Conservation (phyloP, 2,888 invertebrate genomes). For the Celastrina argiolus region DNA sequence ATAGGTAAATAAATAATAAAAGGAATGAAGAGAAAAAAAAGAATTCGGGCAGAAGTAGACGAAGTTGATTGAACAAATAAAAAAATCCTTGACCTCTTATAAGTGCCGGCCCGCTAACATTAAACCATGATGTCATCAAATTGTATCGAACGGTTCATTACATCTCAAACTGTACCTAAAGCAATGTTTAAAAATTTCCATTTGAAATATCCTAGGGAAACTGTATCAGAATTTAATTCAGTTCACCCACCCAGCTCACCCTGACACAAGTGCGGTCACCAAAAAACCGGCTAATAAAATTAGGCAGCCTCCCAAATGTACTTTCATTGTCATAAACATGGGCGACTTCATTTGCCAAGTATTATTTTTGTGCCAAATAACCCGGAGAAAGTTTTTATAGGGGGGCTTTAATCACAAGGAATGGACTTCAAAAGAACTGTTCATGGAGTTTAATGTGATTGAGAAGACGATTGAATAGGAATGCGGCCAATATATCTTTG, state of each 20-base stretch:
- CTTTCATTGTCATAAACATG: not conserved
- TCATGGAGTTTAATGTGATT: constrained; percentile 1
- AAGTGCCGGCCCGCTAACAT: too few species aligned
- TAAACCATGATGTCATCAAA: too few species aligned
- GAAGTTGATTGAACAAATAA: too few species aligned
- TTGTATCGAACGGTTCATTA: too few species aligned
- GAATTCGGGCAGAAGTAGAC: too few species aligned
- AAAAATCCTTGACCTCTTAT: too few species aligned
- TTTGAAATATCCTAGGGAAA: too few species aligned
- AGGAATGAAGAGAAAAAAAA: too few species aligned
- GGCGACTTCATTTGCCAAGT: constrained; percentile 3
- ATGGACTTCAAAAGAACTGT: not conserved
- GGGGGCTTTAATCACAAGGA: constrained; percentile 1
- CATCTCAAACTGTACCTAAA: too few species aligned
- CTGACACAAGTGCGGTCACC: not conserved
- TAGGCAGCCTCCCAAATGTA: constrained; percentile 6
- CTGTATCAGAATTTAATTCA: too few species aligned
- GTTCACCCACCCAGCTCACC: not conserved
- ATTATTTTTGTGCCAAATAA: constrained; percentile 11
- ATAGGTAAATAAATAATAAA: too few species aligned
- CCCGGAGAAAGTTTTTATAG: not conserved
- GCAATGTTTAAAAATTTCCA: too few species aligned
- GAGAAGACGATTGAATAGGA: not conserved
- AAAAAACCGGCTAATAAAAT: constrained; percentile 4
- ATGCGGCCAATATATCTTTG: not conserved